phyloP scores from a whole-genome alignment of 2,888 invertebrate genomes.

The Merodon equestris region DNA sequence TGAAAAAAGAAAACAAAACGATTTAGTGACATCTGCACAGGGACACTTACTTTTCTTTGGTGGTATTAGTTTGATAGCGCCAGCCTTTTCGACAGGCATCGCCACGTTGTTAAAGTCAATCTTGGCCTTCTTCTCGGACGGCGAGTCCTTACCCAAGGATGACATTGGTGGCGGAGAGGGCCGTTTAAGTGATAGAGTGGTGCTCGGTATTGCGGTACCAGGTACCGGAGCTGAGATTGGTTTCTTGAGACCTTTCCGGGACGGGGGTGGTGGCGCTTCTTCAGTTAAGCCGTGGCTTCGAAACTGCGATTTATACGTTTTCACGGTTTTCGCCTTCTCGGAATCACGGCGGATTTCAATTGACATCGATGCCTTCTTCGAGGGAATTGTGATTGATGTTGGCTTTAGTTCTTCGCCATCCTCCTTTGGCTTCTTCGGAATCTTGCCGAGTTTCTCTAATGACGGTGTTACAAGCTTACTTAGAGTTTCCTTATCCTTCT shows the following conservation, averaged over 20 bases:
- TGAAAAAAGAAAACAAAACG: slow-evolving; percentile 64
- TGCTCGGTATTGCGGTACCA: slow-evolving; percentile 71
- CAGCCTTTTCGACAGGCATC: slow-evolving; percentile 84
- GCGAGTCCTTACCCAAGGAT: slow-evolving; percentile 72
- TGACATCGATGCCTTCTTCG: slow-evolving; percentile 86
- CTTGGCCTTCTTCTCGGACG: slow-evolving; percentile 89
- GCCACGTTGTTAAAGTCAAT: slow-evolving; percentile 80
- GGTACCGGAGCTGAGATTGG: slow-evolving; percentile 79
- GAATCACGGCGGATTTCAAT: slow-evolving; percentile 88
- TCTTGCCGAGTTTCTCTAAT: slow-evolving; percentile 87
- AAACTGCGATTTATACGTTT: slow-evolving; percentile 94
- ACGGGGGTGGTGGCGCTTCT: slow-evolving; percentile 91
- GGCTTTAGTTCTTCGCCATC: slow-evolving; percentile 70
- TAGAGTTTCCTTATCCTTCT: slow-evolving; percentile 85
- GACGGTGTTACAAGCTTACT: slow-evolving; percentile 84
- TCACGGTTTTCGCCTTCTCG: slow-evolving; percentile 91
- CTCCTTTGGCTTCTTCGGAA: slow-evolving; percentile 85
- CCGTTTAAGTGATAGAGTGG: slow-evolving; percentile 71
- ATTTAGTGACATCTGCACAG: slow-evolving; percentile 71
- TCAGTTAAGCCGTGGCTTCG: slow-evolving; percentile 94
- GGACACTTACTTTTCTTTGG: slow-evolving; percentile 93
- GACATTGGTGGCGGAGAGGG: slow-evolving; percentile 74
- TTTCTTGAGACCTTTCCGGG: slow-evolving; percentile 84
- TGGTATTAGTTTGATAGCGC: slow-evolving; percentile 91
- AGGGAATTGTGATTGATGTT: slow-evolving; percentile 77